Percentiles rank a stretch among this genome's conserved stretches.
Conservation (phyloP, 2,113 vertebrate species). For the Abramis brama region DNA sequence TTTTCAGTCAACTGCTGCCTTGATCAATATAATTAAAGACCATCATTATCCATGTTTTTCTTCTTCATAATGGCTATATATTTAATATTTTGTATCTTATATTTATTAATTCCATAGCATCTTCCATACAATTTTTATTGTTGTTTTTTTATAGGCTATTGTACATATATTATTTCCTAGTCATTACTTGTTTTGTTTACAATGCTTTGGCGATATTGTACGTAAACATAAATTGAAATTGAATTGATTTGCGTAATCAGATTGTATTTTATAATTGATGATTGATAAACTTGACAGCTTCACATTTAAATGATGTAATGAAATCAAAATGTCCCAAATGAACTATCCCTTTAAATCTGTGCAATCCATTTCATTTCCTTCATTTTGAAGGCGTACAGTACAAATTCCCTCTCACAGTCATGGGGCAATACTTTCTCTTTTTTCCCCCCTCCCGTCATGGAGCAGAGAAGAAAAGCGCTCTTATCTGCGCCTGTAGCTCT, state of each 20-base stretch:
- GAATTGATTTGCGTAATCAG: neutral
- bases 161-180: too few species aligned
- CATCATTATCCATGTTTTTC: too few species aligned
- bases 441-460: neutral
- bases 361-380: neutral
- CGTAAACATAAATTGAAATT: too few species aligned
- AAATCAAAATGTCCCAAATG: neutral
- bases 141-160: too few species aligned
- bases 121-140: too few species aligned
- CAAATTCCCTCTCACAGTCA: constrained; percentile 36
- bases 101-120: too few species aligned
- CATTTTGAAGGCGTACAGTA: neutral
- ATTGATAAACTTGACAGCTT: neutral
- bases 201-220: too few species aligned
- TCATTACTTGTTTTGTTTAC: too few species aligned
- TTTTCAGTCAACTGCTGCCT: too few species aligned
- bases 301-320: neutral
- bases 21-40: too few species aligned
- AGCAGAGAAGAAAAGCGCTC: constrained; percentile 63
- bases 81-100: too few species aligned
- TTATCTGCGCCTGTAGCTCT: constrained; percentile 61
- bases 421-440: constrained; percentile 42
- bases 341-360: neutral
- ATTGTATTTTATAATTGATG: neutral
- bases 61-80: too few species aligned